Conservation (phyloP, 2,113 vertebrate species). For the Laterallus jamaicensis region DNA sequence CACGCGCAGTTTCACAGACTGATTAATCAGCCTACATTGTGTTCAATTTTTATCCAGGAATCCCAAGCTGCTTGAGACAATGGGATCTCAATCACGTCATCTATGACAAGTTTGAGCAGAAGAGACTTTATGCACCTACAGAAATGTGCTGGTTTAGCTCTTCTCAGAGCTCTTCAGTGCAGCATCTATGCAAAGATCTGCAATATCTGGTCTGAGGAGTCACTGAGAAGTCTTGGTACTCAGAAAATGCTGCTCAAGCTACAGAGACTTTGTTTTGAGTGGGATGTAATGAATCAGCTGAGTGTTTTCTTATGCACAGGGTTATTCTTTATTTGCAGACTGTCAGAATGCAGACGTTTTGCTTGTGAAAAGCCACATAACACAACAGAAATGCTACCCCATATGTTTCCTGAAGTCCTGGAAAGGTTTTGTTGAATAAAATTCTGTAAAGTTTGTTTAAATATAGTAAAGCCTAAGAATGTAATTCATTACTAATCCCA, state of each 20-base stretch:
- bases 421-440: neutral
- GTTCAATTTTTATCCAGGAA: neutral
- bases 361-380: neutral
- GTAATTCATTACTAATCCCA: neutral
- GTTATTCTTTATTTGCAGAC: neutral
- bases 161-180: neutral
- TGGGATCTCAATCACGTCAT: neutral
- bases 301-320: neutral
- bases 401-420: neutral
- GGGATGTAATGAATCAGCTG: neutral
- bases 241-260: neutral
- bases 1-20: neutral
- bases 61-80: neutral
- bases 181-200: neutral
- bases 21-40: neutral
- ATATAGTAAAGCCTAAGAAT: neutral
- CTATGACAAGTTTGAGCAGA: neutral
- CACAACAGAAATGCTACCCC: neutral
- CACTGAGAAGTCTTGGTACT: neutral
- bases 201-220: neutral
- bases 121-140: neutral
- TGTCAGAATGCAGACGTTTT: neutral
- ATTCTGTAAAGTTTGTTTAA: neutral
- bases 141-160: neutral
- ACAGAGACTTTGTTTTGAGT: neutral